Conservation (phyloP, 2,888 invertebrate genomes). For the Drosophila anceps region DNA sequence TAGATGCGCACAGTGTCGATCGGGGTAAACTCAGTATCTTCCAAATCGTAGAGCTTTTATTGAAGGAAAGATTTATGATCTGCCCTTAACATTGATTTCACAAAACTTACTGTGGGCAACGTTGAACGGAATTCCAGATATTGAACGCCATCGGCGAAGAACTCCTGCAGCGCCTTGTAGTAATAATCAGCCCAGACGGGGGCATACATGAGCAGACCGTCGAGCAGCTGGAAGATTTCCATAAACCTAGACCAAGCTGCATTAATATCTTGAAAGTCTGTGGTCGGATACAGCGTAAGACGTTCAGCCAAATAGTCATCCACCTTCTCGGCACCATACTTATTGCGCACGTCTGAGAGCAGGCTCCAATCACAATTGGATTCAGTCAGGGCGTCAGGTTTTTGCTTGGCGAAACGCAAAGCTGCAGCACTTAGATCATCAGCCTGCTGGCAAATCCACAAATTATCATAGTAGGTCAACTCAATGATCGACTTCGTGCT, state of each 20-base stretch:
- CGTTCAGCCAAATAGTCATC: slow-evolving; percentile 86
- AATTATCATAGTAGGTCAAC: slow-evolving; percentile 88
- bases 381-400: slow-evolving; percentile 41
- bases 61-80: background rate
- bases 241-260: slow-evolving; percentile 88
- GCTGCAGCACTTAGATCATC: slow-evolving; percentile 46
- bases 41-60: slow-evolving; percentile 87
- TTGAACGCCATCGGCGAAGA: slow-evolving; percentile 89
- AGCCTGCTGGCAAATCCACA: slow-evolving; percentile 85
- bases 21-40: slow-evolving; percentile 87
- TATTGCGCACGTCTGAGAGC: slow-evolving; percentile 66
- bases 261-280: slow-evolving; percentile 86
- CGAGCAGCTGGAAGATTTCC: slow-evolving; percentile 87
- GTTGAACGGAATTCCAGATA: slow-evolving; percentile 90
- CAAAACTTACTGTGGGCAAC: slow-evolving; percentile 85
- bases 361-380: slow-evolving; percentile 73
- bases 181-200: slow-evolving; percentile 89
- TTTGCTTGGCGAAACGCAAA: slow-evolving; percentile 65
- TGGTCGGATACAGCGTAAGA: slow-evolving; percentile 87
- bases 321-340: slow-evolving; percentile 82
- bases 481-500: slow-evolving; percentile 88
- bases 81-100: background rate
- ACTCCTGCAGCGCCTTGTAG: slow-evolving; percentile 88
- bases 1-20: slow-evolving; percentile 88
- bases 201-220: slow-evolving; percentile 87